Evolutionary conservation across 2,797 vertebrate genomes (phyloP).

Genomic region (Aselliscus stoliczkanus): DNA sequence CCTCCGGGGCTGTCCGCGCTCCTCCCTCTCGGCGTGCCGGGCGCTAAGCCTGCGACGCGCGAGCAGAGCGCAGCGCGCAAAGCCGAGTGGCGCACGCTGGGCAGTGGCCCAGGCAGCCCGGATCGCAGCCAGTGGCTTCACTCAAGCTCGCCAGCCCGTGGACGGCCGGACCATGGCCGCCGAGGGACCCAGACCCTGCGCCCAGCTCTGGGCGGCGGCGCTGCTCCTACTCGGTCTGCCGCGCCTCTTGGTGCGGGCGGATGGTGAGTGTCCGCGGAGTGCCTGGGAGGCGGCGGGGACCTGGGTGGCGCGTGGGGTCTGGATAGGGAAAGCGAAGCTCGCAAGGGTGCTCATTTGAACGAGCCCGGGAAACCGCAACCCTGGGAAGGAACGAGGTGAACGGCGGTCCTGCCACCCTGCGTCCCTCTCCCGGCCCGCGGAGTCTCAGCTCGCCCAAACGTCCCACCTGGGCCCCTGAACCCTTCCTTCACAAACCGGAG

Average conservation of each 20-base stretch:
- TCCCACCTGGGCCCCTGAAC: not conserved
- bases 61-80: slow-evolving; percentile 57
- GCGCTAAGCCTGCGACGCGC: slow-evolving; percentile 51
- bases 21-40: slow-evolving; percentile 57
- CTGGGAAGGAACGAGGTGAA: not conserved
- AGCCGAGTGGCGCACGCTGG: slow-evolving; percentile 46
- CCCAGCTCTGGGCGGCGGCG: slow-evolving; percentile 77
- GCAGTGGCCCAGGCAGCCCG: not conserved
- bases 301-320: not conserved
- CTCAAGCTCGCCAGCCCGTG: not conserved
- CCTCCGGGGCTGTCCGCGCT: slow-evolving; percentile 62
- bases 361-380: not conserved
- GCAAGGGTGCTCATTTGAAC: not conserved
- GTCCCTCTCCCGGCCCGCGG: not conserved
- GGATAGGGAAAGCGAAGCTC: not conserved
- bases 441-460: not conserved
- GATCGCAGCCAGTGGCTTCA: slow-evolving; percentile 29
- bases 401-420: not conserved
- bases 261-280: slow-evolving; percentile 83
- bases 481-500: not conserved
- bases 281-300: slow-evolving; percentile 41
- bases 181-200: not conserved
- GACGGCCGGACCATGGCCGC: slow-evolving; percentile 74
- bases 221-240: slow-evolving; percentile 62
- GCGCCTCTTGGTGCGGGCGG: slow-evolving; percentile 80